These are phyloP conservation scores for Pentamera pediparva DNA, from an alignment of 53 echinoderm and acorn worm species.

Conservation along the genomic window DNA sequence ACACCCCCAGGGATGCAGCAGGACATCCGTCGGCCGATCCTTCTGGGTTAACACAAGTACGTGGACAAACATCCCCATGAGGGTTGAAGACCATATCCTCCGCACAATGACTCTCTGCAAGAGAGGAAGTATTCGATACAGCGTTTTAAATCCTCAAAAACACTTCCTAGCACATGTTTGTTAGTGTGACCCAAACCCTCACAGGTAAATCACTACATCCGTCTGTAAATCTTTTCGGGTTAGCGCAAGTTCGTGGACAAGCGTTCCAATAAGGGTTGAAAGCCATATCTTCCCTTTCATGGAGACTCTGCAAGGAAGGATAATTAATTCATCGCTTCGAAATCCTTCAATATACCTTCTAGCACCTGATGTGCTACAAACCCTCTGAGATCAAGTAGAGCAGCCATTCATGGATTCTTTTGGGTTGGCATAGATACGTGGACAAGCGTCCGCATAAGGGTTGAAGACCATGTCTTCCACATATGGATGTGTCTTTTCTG, in stretches of 20 bases:
- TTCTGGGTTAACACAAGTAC: slow-evolving; percentile 38
- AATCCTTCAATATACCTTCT: neutral
- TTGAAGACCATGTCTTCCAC: slow-evolving; percentile 42
- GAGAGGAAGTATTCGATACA: too few species aligned
- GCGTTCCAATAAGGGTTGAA: slow-evolving; percentile 45
- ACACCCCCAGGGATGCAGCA: slow-evolving; percentile 12
- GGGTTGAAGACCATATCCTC: slow-evolving; percentile 40
- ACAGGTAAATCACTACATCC: neutral
- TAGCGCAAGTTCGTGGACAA: slow-evolving; percentile 49
- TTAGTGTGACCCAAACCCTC: neutral
- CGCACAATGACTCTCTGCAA: too few species aligned
- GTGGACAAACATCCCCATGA: slow-evolving; percentile 44
- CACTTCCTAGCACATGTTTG: neutral
- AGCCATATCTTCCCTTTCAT: too few species aligned
- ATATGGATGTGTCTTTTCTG: too few species aligned
- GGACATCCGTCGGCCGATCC: neutral
- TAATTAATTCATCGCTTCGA: neutral
- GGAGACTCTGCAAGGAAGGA: too few species aligned
- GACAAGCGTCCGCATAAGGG: slow-evolving; percentile 44
- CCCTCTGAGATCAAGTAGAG: neutral
- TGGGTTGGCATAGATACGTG: slow-evolving; percentile 40
- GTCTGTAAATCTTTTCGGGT: neutral
- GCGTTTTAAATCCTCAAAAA: neutral
- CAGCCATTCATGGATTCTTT: slow-evolving; percentile 10
- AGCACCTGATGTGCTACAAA: slow-evolving; percentile 16